Evolutionary conservation across 2,888 invertebrate species (phyloP).

Genomic region (Xanthorhoe spadicearia): DNA sequence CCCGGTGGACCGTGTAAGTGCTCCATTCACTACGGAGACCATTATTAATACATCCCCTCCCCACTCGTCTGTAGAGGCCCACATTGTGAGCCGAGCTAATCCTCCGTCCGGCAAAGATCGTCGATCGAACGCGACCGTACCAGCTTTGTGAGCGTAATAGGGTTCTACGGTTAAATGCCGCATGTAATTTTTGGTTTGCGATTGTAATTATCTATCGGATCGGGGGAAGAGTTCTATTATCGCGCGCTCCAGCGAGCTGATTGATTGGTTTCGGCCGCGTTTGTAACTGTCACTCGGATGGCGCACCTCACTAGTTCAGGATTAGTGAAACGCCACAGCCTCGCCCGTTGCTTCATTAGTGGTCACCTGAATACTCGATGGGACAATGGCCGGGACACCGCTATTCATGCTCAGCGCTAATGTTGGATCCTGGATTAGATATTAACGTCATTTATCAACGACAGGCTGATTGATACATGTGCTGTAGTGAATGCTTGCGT

Average conservation of each 20-base stretch:
- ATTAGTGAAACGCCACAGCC: constrained; percentile 66
- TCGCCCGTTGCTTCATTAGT: constrained; percentile 51
- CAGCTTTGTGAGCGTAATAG: constrained; percentile 79
- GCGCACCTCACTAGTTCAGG: constrained; percentile 67
- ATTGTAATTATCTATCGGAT: constrained; percentile 82
- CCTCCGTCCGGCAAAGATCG: constrained; percentile 79
- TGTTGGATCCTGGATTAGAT: constrained; percentile 9
- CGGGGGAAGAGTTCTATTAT: constrained; percentile 81
- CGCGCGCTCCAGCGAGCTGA: constrained; percentile 74
- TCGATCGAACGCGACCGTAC: constrained; percentile 74
- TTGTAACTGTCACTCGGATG: constrained; percentile 71
- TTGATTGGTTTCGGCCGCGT: constrained; percentile 77
- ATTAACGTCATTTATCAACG: constrained; percentile 29
- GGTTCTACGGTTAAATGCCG: constrained; percentile 78
- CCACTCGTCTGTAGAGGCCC: constrained; percentile 69
- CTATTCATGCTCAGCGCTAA: constrained; percentile 12
- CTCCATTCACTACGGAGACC: constrained; percentile 79
- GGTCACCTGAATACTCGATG: constrained; percentile 37
- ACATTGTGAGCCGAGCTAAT: constrained; percentile 79
- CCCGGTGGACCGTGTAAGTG: constrained; percentile 82
- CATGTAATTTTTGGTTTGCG: constrained; percentile 83
- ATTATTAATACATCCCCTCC: constrained; percentile 82
- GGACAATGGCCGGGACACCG: constrained; percentile 29
- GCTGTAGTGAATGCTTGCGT: background rate
- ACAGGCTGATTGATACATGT: constrained; percentile 34